A percentile compares a stretch with the other conserved stretches of the same genome.
These are phyloP conservation scores for Apostichopus parvimensis DNA, from an alignment of 35 echinoderm and acorn worm genomes.

Conservation along the genomic window DNA sequence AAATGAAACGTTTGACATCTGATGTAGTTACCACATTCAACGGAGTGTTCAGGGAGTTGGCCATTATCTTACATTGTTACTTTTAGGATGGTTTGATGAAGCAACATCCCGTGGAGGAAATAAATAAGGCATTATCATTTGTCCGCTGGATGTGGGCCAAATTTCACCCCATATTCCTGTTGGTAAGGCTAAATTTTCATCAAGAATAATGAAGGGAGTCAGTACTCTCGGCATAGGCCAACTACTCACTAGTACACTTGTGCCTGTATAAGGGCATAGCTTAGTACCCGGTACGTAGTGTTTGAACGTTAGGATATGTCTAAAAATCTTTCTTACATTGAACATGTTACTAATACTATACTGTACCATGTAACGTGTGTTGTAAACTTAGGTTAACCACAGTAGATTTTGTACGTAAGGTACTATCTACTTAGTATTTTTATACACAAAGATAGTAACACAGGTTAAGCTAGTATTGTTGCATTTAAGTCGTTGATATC, in stretches of 20 bases:
- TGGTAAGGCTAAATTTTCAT: slow-evolving; percentile 33
- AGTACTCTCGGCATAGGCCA: background rate
- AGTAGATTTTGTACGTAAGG: too few species aligned
- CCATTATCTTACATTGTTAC: slow-evolving; percentile 7
- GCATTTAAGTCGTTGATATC: too few species aligned
- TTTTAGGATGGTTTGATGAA: slow-evolving; percentile 43
- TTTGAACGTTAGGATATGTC: background rate
- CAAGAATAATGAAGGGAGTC: background rate
- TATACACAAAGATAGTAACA: too few species aligned
- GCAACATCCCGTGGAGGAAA: background rate
- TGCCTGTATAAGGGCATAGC: background rate
- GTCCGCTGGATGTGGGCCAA: slow-evolving; percentile 26
- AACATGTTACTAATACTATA: background rate
- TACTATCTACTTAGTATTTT: too few species aligned
- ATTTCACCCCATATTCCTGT: slow-evolving; percentile 34
- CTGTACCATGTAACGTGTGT: background rate
- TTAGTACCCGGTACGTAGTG: background rate
- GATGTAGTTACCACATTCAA: slow-evolving; percentile 7
- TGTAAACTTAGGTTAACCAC: too few species aligned
- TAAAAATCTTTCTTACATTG: too few species aligned
- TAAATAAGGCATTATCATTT: slow-evolving; percentile 8
- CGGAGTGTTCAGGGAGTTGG: slow-evolving; percentile 27
- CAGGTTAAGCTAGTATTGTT: too few species aligned
- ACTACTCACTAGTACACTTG: background rate
- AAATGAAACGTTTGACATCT: slow-evolving; percentile 37